These are phyloP conservation scores for Acanthoscelides obtectus DNA, from an alignment of 2,888 invertebrate genomes.

Conservation along the genomic window DNA sequence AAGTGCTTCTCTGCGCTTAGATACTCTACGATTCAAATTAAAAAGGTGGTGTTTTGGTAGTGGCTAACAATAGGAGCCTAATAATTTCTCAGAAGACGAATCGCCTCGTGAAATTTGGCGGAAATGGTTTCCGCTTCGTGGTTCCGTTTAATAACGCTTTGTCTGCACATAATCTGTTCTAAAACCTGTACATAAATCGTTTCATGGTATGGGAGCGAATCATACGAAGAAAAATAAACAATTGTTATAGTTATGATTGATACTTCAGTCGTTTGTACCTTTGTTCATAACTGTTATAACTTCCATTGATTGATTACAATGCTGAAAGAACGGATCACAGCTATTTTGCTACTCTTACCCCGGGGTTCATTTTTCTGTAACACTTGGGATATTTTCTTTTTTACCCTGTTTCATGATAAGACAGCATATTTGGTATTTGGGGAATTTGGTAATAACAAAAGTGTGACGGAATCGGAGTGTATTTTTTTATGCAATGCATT, in stretches of 20 bases:
- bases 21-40: too few species aligned
- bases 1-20: too few species aligned
- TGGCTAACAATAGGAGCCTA: neutral
- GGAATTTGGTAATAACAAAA: too few species aligned
- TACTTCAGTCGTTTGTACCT: neutral
- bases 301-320: neutral
- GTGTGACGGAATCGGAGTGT: too few species aligned
- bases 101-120: conserved; percentile 4
- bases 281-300: neutral
- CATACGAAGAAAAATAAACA: neutral
- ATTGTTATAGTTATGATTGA: neutral
- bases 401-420: too few species aligned
- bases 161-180: neutral
- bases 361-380: too few species aligned
- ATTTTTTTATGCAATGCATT: too few species aligned
- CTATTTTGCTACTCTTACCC: too few species aligned
- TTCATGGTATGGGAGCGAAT: neutral
- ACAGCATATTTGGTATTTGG: too few species aligned
- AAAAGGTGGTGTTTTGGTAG: too few species aligned
- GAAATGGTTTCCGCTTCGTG: conserved; percentile 4
- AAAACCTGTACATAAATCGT: neutral
- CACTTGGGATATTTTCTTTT: too few species aligned
- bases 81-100: conserved; percentile 9
- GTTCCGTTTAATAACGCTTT: neutral
- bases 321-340: neutral